Conservation (phyloP, 2,888 invertebrate genomes). For the Rhimphoctona megacephalus region DNA sequence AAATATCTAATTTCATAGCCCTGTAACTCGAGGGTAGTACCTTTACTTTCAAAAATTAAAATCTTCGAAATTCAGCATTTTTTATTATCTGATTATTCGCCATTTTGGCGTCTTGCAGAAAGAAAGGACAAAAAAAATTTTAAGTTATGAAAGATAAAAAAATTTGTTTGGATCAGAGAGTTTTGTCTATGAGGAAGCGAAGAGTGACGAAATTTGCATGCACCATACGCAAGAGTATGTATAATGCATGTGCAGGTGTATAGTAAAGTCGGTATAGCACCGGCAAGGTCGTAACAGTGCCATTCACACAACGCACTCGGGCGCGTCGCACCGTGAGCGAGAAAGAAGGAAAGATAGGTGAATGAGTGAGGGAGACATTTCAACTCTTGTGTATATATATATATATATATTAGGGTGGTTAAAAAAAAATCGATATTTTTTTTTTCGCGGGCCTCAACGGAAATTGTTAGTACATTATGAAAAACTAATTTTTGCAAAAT, state of each 20-base stretch:
- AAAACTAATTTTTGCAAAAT: too few relatives aligned
- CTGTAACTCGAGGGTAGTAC: too few relatives aligned
- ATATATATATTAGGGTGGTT: too few relatives aligned
- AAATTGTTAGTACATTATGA: too few relatives aligned
- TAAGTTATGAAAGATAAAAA: not conserved
- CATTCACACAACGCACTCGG: slow-evolving; percentile 71
- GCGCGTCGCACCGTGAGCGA: slow-evolving; percentile 59
- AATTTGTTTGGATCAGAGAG: not conserved
- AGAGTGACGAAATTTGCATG: slow-evolving; percentile 37
- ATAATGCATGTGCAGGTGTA: slow-evolving; percentile 43
- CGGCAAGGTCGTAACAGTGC: slow-evolving; percentile 72
- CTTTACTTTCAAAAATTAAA: not conserved
- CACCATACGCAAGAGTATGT: slow-evolving; percentile 15
- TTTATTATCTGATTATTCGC: not conserved
- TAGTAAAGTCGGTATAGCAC: slow-evolving; percentile 58
- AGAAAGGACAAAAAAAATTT: not conserved
- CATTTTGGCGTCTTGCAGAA: not conserved
- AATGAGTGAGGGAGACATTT: slow-evolving; percentile 10
- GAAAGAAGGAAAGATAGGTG: slow-evolving; percentile 27
- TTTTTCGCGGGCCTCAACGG: too few relatives aligned
- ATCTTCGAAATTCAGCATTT: not conserved
- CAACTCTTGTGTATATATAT: not conserved
- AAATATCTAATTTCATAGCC: not conserved
- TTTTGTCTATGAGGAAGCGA: slow-evolving; percentile 6
- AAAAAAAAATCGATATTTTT: too few relatives aligned